phyloP scores from a whole-genome alignment of 2,888 invertebrate species.

The Diadegma fenestrale region DNA sequence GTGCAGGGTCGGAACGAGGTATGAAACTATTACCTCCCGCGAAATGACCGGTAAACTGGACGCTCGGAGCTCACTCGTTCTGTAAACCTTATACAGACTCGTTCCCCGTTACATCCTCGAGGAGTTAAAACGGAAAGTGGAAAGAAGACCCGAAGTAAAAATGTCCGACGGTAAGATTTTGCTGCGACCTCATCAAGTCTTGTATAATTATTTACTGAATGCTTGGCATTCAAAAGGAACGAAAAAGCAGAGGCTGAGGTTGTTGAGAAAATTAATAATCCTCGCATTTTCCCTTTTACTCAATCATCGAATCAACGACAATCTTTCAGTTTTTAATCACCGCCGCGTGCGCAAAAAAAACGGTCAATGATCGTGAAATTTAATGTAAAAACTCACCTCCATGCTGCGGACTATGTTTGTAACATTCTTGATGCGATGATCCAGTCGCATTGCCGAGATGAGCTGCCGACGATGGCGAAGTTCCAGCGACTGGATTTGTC shows the following conservation, averaged over 20 bases:
- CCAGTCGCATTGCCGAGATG: constrained; percentile 79
- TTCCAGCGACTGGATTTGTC: constrained; percentile 76
- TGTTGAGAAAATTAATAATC: not conserved
- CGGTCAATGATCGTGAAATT: constrained; percentile 55
- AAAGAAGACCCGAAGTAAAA: constrained; percentile 40
- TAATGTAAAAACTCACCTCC: constrained; percentile 79
- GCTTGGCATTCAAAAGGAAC: constrained; percentile 9
- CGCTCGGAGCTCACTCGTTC: constrained; percentile 64
- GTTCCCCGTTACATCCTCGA: constrained; percentile 62
- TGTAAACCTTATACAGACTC: constrained; percentile 52
- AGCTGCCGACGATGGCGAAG: constrained; percentile 80
- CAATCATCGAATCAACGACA: not conserved
- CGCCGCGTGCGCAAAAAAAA: not conserved
- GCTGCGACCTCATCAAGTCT: constrained; percentile 42
- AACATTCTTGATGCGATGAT: constrained; percentile 83
- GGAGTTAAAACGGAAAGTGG: constrained; percentile 33
- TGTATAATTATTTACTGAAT: constrained; percentile 5
- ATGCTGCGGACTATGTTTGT: constrained; percentile 84
- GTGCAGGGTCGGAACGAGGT: constrained; percentile 85
- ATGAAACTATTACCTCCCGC: constrained; percentile 85
- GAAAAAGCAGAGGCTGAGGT: not conserved
- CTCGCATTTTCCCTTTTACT: not conserved
- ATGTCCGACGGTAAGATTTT: constrained; percentile 40
- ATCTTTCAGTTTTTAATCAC: not conserved
- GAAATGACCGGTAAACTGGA: constrained; percentile 77